Evolutionary conservation across 2,888 invertebrate species (phyloP), one percentile per base, ranked within the genome.

Genomic region (Ceramica pisi): DNA sequence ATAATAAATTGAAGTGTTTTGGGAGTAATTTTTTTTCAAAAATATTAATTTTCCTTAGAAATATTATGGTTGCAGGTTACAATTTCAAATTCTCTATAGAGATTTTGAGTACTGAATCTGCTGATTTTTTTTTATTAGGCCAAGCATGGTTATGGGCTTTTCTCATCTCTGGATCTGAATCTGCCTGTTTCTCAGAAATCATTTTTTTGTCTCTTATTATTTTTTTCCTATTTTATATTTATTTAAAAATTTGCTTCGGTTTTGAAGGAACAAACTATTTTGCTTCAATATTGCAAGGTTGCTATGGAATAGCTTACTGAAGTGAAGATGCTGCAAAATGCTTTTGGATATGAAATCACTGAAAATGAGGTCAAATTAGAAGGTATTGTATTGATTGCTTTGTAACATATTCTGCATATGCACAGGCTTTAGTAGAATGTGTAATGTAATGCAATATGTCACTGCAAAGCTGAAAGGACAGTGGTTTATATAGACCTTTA

Each of bases 301-400:
- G 6, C 51, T 51, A 1, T 51, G 23, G 0, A 12, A 23, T 51
- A 51, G 16, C 5, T 2, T 14, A 14, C 21, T 12, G 21, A 10
- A 14, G 23, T 10, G 23, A 51, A 16, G 14, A 7, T 21, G 8
- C 35, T 38, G 56, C 7, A 21, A 21, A 21, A 21, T 5, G 7
- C 12, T 2, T 38, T 35, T 21, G n/a, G 8, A 41, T 14, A 31
- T 26, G 31, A 48, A 51, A 35, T 56, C n/a, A 68, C 46, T 35
- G 1, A 14, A 41, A 69, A 57, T 41, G 50, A 57, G 61, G 61
- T 31, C 46, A 74, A 31, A 16, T 31, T 62, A 67, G 57, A 73
- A 73, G 35, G 67, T 55, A n/a, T n/a, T 41, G 19, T 63, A 14
- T n/a, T 7, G 53, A 61, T 48, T 38, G 23, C 56, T 44, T 50